These are phyloP conservation scores for Plodia interpunctella DNA, from an alignment of 1,140 invertebrate genomes.

Conservation along the genomic window DNA sequence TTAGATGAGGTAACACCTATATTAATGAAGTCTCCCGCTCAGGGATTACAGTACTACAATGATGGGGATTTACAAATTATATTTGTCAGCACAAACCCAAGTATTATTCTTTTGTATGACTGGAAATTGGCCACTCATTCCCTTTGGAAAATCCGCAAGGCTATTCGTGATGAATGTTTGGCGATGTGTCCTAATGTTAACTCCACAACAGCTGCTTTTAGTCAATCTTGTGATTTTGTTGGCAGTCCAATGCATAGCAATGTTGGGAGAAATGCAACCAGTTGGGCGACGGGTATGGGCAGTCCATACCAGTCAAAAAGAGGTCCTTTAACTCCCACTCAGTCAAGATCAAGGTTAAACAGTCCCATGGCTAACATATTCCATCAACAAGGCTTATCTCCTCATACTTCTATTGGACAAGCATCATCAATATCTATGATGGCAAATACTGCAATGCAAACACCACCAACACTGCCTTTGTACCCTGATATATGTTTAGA, in stretches of 20 bases:
- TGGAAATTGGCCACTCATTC: constrained; percentile 86
- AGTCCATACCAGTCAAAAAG: constrained; percentile 64
- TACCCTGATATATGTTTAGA: constrained; percentile 92
- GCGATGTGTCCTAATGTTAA: constrained; percentile 76
- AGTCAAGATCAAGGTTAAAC: constrained; percentile 75
- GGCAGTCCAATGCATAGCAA: constrained; percentile 54
- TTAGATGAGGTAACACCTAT: constrained; percentile 93
- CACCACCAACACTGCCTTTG: constrained; percentile 81
- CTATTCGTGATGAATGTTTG: constrained; percentile 84
- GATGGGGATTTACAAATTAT: constrained; percentile 75
- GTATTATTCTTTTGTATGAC: constrained; percentile 85
- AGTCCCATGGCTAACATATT: constrained; percentile 80
- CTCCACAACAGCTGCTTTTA: constrained; percentile 68
- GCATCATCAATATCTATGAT: constrained; percentile 67
- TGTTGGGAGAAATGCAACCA: constrained; percentile 42
- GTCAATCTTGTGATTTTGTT: constrained; percentile 69
- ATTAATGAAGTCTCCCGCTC: constrained; percentile 80
- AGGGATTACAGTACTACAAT: constrained; percentile 77
- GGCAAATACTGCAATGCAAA: constrained; percentile 44
- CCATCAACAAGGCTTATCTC: constrained; percentile 67
- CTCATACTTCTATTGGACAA: constrained; percentile 69
- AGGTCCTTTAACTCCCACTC: constrained; percentile 37
- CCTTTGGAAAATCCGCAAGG: constrained; percentile 88
- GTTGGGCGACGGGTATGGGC: constrained; percentile 46
- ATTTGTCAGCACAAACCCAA: constrained; percentile 74